Conservation (phyloP, 2,888 invertebrate species). For the Eupelmus urozonus region DNA sequence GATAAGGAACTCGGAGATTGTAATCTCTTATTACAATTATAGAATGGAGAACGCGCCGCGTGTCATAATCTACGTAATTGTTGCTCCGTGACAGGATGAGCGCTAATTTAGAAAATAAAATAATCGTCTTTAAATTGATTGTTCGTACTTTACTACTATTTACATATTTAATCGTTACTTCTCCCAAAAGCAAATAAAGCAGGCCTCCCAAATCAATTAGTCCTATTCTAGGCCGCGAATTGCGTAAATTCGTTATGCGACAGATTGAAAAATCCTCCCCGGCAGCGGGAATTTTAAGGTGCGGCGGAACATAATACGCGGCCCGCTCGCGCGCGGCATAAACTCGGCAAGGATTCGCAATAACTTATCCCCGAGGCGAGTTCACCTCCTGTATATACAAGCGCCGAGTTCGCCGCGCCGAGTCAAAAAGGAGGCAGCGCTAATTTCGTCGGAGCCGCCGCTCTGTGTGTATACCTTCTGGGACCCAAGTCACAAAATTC, state of each 20-base stretch:
- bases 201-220: too few species aligned
- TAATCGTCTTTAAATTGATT: too few species aligned
- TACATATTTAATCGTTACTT: too few species aligned
- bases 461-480: neutral
- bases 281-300: neutral
- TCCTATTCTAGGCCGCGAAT: neutral
- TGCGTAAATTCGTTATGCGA: conserved; percentile 7
- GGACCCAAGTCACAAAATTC: neutral
- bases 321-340: neutral
- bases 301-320: conserved; percentile 19
- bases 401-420: neutral
- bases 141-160: too few species aligned
- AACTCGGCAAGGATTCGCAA: conserved; percentile 1
- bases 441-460: conserved; percentile 21
- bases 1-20: too few species aligned
- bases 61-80: too few species aligned
- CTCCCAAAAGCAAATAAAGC: too few species aligned
- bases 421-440: neutral
- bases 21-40: too few species aligned
- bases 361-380: conserved; percentile 15
- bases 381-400: neutral
- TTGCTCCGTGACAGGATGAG: too few species aligned
- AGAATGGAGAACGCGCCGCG: too few species aligned
- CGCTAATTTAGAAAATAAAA: too few species aligned
- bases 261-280: neutral